Percentiles rank a stretch among this genome's conserved stretches.
phyloP scores from a whole-genome alignment of 2,888 invertebrate genomes.

The Drosophila subquinaria region DNA sequence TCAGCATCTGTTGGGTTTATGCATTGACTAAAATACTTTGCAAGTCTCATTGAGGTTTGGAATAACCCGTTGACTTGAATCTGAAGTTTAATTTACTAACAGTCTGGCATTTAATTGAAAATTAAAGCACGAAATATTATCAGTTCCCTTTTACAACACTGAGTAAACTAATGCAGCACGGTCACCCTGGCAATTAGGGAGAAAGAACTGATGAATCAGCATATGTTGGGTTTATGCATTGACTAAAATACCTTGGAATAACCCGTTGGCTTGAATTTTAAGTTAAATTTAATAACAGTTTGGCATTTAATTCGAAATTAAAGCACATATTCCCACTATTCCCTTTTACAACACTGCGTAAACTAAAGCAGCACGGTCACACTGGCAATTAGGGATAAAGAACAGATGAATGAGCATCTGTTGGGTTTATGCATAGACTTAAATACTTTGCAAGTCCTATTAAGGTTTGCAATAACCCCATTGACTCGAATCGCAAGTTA shows the following conservation, averaged over 20 bases:
- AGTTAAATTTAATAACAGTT: background rate
- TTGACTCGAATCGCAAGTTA: background rate
- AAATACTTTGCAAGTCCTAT: conserved; percentile 4
- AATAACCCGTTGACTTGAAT: conserved; percentile 14
- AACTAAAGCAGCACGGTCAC: no score
- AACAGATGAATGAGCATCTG: conserved; percentile 23
- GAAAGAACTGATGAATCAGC: conserved; percentile 21
- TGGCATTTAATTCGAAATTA: conserved; percentile 16
- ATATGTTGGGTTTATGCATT: conserved; percentile 22
- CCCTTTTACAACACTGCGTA: no score
- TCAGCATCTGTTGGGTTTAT: conserved; percentile 18
- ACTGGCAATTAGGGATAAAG: background rate
- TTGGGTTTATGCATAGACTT: conserved; percentile 21
- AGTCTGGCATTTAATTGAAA: conserved; percentile 9
- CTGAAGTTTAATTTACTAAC: background rate
- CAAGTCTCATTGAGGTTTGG: background rate
- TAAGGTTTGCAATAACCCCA: conserved; percentile 13
- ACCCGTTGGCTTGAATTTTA: background rate
- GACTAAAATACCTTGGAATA: conserved; percentile 26
- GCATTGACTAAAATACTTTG: conserved; percentile 25
- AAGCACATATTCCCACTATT: conserved; percentile 1
- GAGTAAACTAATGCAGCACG: no score
- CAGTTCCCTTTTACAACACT: background rate
- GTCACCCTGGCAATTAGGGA: background rate
- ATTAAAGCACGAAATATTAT: conserved; percentile 7